Conservation (phyloP, 2,888 invertebrate genomes). For the Ceratothoa steindachneri region DNA sequence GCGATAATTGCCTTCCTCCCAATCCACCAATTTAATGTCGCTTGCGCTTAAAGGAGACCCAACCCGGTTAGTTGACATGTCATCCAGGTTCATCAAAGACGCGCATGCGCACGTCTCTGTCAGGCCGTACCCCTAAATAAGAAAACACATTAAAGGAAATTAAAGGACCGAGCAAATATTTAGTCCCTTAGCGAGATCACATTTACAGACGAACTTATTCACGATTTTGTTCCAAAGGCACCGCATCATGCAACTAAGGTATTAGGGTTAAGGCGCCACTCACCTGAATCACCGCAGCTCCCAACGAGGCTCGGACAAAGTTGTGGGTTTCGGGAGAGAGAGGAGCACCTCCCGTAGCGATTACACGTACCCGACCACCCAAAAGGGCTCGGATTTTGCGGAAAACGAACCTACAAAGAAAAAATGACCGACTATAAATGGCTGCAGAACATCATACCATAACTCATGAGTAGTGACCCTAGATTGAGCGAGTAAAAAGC, state of each 20-base stretch:
- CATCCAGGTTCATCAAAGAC: constrained; percentile 53
- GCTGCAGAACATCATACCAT: background rate
- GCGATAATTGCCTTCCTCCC: constrained; percentile 90
- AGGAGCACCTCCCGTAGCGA: constrained; percentile 93
- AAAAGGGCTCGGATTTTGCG: constrained; percentile 66
- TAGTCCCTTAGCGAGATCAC: background rate
- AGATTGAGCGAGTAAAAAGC: too few species aligned
- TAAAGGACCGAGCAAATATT: too few species aligned
- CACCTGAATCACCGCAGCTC: constrained; percentile 70
- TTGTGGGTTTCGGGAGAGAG: constrained; percentile 91
- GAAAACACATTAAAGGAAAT: background rate
- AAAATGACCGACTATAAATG: too few species aligned
- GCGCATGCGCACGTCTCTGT: constrained; percentile 96
- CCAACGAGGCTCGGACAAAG: constrained; percentile 85
- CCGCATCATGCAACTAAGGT: too few species aligned
- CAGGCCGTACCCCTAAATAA: constrained; percentile 76
- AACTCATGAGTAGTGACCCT: background rate
- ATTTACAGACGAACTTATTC: background rate
- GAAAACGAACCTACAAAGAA: constrained; percentile 57
- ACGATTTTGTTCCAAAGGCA: background rate
- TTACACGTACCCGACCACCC: constrained; percentile 81
- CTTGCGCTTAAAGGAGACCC: constrained; percentile 81
- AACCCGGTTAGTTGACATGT: constrained; percentile 74
- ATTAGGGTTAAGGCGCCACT: too few species aligned
- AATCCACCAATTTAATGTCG: constrained; percentile 74